Conservation (phyloP, 2,888 invertebrate species). For the Acrobasis suavella region DNA sequence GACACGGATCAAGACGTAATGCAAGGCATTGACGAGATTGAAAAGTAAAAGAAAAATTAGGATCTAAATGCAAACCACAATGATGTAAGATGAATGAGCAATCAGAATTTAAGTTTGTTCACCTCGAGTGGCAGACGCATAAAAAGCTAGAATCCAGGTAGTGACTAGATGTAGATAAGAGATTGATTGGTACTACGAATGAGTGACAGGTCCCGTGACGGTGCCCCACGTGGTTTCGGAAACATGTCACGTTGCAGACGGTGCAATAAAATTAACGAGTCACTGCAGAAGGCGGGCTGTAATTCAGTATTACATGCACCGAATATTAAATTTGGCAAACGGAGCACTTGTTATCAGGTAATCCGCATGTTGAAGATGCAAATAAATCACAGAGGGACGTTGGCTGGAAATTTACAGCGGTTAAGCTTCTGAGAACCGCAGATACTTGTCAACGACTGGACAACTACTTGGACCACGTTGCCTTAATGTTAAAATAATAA, state of each 20-base stretch:
- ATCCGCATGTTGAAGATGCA: constrained; percentile 8
- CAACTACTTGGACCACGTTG: neutral
- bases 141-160: constrained; percentile 76
- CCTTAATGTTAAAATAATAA: neutral
- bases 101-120: constrained; percentile 75
- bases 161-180: constrained; percentile 75
- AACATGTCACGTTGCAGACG: constrained; percentile 62
- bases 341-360: constrained; percentile 36
- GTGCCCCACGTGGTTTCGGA: constrained; percentile 63
- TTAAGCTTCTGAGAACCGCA: constrained; percentile 10
- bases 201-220: constrained; percentile 68
- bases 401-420: constrained; percentile 15
- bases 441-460: constrained; percentile 30
- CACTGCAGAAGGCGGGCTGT: constrained; percentile 51
- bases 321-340: constrained; percentile 54
- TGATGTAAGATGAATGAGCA: constrained; percentile 80
- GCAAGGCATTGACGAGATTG: constrained; percentile 50
- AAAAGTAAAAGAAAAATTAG: constrained; percentile 63
- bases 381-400: constrained; percentile 17
- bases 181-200: constrained; percentile 79
- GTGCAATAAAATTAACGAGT: constrained; percentile 64
- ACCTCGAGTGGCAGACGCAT: constrained; percentile 76
- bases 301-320: constrained; percentile 51
- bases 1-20: constrained; percentile 45
- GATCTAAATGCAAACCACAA: constrained; percentile 65